phyloP scores from a whole-genome alignment of 2,113 vertebrate genomes.

The Burhinus bistriatus region DNA sequence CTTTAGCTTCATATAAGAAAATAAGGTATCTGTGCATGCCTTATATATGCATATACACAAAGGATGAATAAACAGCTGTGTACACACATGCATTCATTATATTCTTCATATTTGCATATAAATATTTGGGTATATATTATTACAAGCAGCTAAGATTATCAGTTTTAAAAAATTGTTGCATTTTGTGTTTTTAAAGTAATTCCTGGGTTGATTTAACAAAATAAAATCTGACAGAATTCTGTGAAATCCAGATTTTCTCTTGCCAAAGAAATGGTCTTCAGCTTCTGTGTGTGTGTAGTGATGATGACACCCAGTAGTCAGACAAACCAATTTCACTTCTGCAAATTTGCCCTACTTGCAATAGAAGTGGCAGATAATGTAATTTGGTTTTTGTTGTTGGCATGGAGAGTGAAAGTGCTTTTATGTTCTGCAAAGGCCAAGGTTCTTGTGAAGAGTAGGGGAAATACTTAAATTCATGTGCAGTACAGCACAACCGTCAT shows the following conservation, averaged over 20 bases:
- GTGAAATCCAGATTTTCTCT: not conserved
- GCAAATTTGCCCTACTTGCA: slow-evolving; percentile 6
- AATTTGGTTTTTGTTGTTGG: slow-evolving; percentile 35
- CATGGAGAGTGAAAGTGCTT: slow-evolving; percentile 5
- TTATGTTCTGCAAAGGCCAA: not conserved
- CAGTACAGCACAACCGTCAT: not conserved
- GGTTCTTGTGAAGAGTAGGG: not conserved
- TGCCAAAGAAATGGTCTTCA: slow-evolving; percentile 28
- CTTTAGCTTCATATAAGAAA: not conserved
- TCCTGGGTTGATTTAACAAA: not conserved
- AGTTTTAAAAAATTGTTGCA: not conserved
- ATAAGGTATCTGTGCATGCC: not conserved
- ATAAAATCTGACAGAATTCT: not conserved
- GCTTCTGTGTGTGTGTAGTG: not conserved
- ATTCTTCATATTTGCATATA: not conserved
- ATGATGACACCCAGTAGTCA: slow-evolving; percentile 33
- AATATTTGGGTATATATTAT: not conserved
- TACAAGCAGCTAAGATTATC: not conserved
- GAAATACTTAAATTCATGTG: slow-evolving; percentile 30
- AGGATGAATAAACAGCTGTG: not conserved
- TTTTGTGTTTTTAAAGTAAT: not conserved
- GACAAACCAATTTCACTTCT: slow-evolving; percentile 19
- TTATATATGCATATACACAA: not conserved
- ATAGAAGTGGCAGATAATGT: slow-evolving; percentile 33
- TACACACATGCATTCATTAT: not conserved